Base-by-base conservation (phyloP, 2,113 vertebrate species). In the Poeciliopsis occidentalis region DNA sequence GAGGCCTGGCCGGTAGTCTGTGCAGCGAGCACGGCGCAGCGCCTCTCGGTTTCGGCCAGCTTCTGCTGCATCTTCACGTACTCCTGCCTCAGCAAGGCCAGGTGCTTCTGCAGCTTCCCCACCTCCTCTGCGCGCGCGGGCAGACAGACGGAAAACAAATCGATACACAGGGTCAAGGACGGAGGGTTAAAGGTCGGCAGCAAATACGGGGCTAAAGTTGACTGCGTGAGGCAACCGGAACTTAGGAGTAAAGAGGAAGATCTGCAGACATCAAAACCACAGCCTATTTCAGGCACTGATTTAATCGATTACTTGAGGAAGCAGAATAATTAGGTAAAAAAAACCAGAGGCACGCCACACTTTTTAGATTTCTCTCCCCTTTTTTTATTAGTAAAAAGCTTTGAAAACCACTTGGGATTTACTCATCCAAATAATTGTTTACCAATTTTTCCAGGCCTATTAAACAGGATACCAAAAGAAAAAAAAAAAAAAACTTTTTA, bases 51-150 rank as follows among this genome's bases (percentile, higher is more conserved):
- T 84, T 99, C 97, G 0, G 95, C 97, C 68, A 99, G 84, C 79
- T 96, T 97, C 95, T 97, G 97, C 94, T 99, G 98, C 94, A 99
- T 95, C 92, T 98, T 99, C 84, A 99, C 98, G 13, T 99, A 99
- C 91, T 99, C 98, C 94, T 99, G 97, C 83, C 98, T 95, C 67
- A 99, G 96, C 88, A 99, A 96, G 91, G 95, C 92, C 93, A 99
- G 94, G 89, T 99, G 98, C 95, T 99, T 99, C 91, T 99, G 97
- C 95, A 99, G 93, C 95, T 99, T 99, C 94, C 96, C 96, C 95
- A 99, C 98, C 94, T 99, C 98, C 94, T 99, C 98, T 99, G 95
- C 13, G 12, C 1, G 34, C 10, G 3, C 4, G 34, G 34, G 4
- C 17, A 5, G 34, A 15, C 15, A 47, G 44, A 47, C 1, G 13